Conservation (phyloP, 2,888 invertebrate species). For the Apodemia hepburni region DNA sequence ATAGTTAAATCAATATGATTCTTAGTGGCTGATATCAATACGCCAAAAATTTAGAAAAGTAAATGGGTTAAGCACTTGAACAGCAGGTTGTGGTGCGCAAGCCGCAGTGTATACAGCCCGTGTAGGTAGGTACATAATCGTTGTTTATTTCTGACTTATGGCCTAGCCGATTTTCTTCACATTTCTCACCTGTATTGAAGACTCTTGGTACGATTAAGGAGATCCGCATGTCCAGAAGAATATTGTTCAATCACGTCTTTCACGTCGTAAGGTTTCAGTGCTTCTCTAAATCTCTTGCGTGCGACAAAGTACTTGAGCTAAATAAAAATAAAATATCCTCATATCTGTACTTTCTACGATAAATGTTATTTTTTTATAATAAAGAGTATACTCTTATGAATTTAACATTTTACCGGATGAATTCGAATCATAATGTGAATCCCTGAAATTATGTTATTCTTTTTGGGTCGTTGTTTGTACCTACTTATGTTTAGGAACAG, state of each 20-base stretch:
- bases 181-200: slow-evolving; percentile 88
- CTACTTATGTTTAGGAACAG: slow-evolving; percentile 26
- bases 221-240: slow-evolving; percentile 92
- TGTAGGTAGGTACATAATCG: background rate
- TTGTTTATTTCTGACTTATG: background rate
- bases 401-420: background rate
- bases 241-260: slow-evolving; percentile 97
- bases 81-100: background rate
- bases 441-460: slow-evolving; percentile 12
- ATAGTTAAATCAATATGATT: background rate
- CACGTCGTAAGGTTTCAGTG: slow-evolving; percentile 95
- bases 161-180: slow-evolving; percentile 27
- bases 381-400: background rate
- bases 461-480: slow-evolving; percentile 28
- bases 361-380: background rate
- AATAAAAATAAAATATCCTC: slow-evolving; percentile 68
- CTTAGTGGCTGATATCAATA: background rate
- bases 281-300: slow-evolving; percentile 94
- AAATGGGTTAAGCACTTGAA: background rate
- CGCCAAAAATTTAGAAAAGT: background rate
- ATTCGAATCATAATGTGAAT: background rate
- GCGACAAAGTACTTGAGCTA: slow-evolving; percentile 94
- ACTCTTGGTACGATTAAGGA: slow-evolving; percentile 92
- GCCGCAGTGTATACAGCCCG: background rate
- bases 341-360: background rate